These are phyloP conservation scores for Noctua fimbriata DNA, from an alignment of 2,888 invertebrate species.

Conservation along the genomic window DNA sequence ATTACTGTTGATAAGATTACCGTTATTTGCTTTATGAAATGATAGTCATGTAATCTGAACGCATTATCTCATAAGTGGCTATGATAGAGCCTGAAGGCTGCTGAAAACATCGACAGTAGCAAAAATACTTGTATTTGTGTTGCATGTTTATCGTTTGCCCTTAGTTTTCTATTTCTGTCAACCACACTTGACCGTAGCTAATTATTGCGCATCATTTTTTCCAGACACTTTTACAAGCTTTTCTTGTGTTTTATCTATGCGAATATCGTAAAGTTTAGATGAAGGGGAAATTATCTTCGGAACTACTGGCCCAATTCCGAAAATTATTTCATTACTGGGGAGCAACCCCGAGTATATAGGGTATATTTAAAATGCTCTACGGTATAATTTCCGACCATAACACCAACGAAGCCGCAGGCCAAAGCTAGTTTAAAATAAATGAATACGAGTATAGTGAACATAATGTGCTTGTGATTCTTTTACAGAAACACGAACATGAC, in stretches of 20 bases:
- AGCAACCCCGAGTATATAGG: neutral
- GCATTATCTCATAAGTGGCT: constrained; percentile 42
- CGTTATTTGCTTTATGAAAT: constrained; percentile 56
- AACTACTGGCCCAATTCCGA: neutral
- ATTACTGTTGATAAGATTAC: constrained; percentile 49
- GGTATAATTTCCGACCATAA: neutral
- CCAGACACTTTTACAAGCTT: neutral
- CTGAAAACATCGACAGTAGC: constrained; percentile 1
- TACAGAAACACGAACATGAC: constrained; percentile 71
- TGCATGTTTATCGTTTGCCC: neutral
- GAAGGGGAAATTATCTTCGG: neutral
- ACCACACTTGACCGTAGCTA: neutral
- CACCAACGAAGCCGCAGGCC: neutral
- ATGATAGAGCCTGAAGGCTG: constrained; percentile 16
- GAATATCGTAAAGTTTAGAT: neutral
- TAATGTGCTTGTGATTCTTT: constrained; percentile 5
- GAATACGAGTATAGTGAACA: neutral
- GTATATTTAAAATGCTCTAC: neutral
- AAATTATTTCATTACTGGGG: neutral
- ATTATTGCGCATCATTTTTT: neutral
- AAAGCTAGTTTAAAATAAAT: neutral
- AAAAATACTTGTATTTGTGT: neutral
- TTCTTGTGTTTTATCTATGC: neutral
- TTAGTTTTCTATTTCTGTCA: neutral
- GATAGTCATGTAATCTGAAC: constrained; percentile 47